Conservation (phyloP, 2,113 vertebrate species). For the Callospermophilus lateralis region DNA sequence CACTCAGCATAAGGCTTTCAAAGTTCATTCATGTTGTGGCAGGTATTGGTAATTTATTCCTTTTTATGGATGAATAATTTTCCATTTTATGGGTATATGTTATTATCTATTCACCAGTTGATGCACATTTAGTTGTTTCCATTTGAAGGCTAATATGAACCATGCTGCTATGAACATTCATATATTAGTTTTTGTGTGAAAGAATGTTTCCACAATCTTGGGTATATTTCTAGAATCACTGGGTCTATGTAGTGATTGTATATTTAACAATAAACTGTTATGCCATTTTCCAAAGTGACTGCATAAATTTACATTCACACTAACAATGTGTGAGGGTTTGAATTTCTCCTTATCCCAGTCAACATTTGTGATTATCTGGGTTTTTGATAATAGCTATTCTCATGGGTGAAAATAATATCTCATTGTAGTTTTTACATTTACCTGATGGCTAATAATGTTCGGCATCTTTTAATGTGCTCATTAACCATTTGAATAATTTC, state of each 20-base stretch:
- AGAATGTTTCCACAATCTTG: neutral
- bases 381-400: neutral
- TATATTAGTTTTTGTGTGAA: neutral
- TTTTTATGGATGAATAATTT: slow-evolving; percentile 25
- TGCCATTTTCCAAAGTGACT: neutral
- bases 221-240: neutral
- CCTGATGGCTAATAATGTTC: neutral
- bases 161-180: neutral
- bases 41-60: neutral
- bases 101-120: slow-evolving; percentile 19
- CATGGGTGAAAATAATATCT: neutral
- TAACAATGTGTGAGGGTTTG: neutral
- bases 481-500: neutral
- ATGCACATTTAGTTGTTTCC: slow-evolving; percentile 17
- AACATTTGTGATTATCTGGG: neutral
- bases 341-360: neutral
- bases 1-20: slow-evolving; percentile 32
- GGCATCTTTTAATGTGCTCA: neutral
- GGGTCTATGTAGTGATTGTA: neutral
- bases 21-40: neutral
- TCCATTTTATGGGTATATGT: slow-evolving; percentile 47
- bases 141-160: slow-evolving; percentile 19
- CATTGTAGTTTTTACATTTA: neutral
- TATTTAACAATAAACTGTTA: neutral
- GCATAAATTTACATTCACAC: neutral